Percentiles rank a stretch among this genome's conserved stretches.
These are phyloP conservation scores for Entomobrya proxima DNA, from an alignment of 2,888 invertebrate species.

Conservation along the genomic window DNA sequence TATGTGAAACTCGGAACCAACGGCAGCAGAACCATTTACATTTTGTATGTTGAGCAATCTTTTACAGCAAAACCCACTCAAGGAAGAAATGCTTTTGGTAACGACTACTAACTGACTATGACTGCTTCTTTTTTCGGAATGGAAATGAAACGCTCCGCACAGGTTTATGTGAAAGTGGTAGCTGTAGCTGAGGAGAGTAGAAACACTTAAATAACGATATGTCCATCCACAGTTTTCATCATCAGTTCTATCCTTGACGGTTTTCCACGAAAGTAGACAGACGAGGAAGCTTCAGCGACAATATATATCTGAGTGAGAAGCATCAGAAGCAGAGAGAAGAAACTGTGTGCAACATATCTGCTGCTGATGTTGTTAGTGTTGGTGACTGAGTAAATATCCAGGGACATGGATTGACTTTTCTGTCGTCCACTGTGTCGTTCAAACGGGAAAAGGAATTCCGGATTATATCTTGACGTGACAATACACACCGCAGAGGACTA, in stretches of 20 bases:
- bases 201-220: slow-evolving; percentile 38
- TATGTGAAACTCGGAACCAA: not conserved
- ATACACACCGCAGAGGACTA: slow-evolving; percentile 32
- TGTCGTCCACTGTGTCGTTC: not conserved
- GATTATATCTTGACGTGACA: slow-evolving; percentile 40
- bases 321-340: not conserved
- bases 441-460: slow-evolving; percentile 44
- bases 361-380: not conserved
- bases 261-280: not conserved
- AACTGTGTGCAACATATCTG: not conserved
- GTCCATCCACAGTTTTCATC: slow-evolving; percentile 40
- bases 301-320: not conserved
- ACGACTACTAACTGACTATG: not conserved
- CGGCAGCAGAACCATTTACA: not conserved
- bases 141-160: slow-evolving; percentile 22
- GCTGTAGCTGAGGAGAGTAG: not conserved
- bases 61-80: slow-evolving; percentile 61
- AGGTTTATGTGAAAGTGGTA: not conserved
- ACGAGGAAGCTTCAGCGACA: not conserved
- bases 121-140: not conserved
- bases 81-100: slow-evolving; percentile 18
- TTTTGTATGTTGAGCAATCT: slow-evolving; percentile 46
- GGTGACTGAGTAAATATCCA: slow-evolving; percentile 21
- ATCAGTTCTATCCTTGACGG: not conserved
- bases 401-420: slow-evolving; percentile 52